Percentiles rank a stretch among this genome's conserved stretches.
These are phyloP conservation scores for Hirtodrosophila trivittata DNA, from an alignment of 2,888 invertebrate genomes.

Conservation along the genomic window DNA sequence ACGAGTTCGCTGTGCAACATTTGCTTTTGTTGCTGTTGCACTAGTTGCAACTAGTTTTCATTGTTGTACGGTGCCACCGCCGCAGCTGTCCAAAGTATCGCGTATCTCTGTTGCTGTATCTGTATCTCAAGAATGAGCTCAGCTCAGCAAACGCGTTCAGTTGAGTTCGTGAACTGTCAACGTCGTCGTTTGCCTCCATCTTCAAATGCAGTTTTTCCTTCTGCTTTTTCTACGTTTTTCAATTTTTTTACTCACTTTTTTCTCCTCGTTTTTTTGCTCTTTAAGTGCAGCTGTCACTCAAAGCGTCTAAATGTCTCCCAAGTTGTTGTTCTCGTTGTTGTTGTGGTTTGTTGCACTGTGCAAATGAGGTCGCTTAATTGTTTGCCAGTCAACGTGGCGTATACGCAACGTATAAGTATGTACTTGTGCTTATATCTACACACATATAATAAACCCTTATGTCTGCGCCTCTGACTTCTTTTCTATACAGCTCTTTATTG, in stretches of 20 bases:
- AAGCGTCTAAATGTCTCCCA: constrained; percentile 74
- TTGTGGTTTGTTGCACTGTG: constrained; percentile 36
- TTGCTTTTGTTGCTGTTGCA: constrained; percentile 46
- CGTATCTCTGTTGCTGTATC: constrained; percentile 57
- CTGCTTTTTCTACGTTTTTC: background rate
- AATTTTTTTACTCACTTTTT: constrained; percentile 24
- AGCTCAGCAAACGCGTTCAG: constrained; percentile 53
- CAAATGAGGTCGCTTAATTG: constrained; percentile 78
- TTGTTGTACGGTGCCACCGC: constrained; percentile 32
- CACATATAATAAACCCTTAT: constrained; percentile 33
- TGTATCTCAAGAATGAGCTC: constrained; percentile 69
- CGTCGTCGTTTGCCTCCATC: constrained; percentile 54
- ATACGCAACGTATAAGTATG: constrained; percentile 42
- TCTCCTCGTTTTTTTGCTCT: constrained; percentile 49
- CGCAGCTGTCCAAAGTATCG: constrained; percentile 67
- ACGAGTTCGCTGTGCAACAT: constrained; percentile 38
- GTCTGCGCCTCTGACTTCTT: constrained; percentile 16
- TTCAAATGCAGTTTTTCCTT: constrained; percentile 36
- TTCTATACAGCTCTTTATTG: constrained; percentile 37
- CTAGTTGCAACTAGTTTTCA: constrained; percentile 77
- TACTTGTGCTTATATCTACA: constrained; percentile 2
- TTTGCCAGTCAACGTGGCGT: constrained; percentile 60
- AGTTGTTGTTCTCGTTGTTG: constrained; percentile 43
- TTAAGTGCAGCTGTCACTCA: constrained; percentile 78
- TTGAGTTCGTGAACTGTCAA: constrained; percentile 75